Base-by-base conservation (phyloP, 2,113 vertebrate species). In the Talpa occidentalis region DNA sequence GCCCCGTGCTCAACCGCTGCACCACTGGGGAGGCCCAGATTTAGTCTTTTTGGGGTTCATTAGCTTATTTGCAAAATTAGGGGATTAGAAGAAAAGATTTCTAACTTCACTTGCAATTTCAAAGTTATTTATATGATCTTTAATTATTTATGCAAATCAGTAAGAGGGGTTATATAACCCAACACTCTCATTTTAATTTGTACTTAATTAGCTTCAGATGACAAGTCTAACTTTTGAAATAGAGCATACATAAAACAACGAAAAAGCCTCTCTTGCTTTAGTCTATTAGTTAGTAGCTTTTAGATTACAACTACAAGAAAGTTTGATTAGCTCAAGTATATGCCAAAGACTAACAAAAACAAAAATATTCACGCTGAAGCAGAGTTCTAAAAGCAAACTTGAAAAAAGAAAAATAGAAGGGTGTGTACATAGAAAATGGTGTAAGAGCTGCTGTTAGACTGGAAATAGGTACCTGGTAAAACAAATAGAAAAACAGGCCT, bases 201-300 rank as follows among this genome's bases (percentile, higher is more conserved):
- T 44, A 64, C 21, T 88, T 82, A 66, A 22, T 92, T 78, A 93
- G 47, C 47, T 90, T 95, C 42, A 56, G 89, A 37, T 67, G n/a
- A 44, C 76, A 90, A 64, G 40, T 93, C 67, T 73, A 70, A 67
- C 21, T 78, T 93, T 78, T 94, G 76, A 93, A 97, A 89, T 64
- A 26, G 19, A 84, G 10, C 6, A 78, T 84, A 12, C 78, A 82
- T 47, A 74, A 59, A 56, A 56, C 54, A 69, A 6, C 21, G 30
- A 90, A 70, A 93, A 89, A n/a, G 5, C 3, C n/a, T 17, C 19
- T 67, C 35, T 74, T 82, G 17, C 16, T 85, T 80, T 78, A 76
- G 32, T 19, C 30, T 73, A 30, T 52, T 52, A 86, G 28, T 52
- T 52, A 86, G 28, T 30, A 59, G 74, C 83, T 91, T 28, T 14